These are phyloP conservation scores for Microctenopoma steveboyesi DNA, from an alignment of 2,797 vertebrate species.

Conservation along the genomic window DNA sequence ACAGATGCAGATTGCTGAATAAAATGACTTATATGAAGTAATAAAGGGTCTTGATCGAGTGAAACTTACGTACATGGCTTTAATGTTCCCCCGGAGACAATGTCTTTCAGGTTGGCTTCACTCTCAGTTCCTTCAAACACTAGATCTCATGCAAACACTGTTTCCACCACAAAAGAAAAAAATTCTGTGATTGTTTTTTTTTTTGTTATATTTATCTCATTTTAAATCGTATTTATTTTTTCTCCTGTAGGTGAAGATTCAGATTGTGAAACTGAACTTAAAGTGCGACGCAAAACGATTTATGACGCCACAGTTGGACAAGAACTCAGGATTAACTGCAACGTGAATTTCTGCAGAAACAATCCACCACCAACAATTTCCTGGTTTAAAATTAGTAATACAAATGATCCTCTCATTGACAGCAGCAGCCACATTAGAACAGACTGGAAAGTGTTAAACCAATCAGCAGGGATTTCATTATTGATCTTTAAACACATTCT, in stretches of 20 bases:
- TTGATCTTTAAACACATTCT: constrained; percentile 35
- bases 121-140: constrained; percentile 7
- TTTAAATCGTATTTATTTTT: constrained; percentile 8
- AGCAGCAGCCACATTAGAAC: not conserved
- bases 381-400: constrained; percentile 42
- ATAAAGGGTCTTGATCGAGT: not conserved
- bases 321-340: not conserved
- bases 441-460: rapidly evolving
- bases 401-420: no score
- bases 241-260: constrained; percentile 20
- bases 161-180: not conserved
- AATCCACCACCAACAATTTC: not conserved
- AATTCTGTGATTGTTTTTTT: not conserved
- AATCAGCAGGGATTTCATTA: rapidly evolving
- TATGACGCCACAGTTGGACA: rapidly evolving
- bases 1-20: no score
- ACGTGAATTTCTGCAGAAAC: not conserved
- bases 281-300: not conserved
- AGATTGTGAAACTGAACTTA: rapidly evolving
- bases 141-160: not conserved
- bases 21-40: no score
- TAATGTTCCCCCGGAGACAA: not conserved
- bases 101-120: not conserved
- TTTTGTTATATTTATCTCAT: no score
- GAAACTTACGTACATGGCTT: not conserved